Base-by-base conservation (phyloP, 2,888 invertebrate species). In the Conops quadrifasciatus region DNA sequence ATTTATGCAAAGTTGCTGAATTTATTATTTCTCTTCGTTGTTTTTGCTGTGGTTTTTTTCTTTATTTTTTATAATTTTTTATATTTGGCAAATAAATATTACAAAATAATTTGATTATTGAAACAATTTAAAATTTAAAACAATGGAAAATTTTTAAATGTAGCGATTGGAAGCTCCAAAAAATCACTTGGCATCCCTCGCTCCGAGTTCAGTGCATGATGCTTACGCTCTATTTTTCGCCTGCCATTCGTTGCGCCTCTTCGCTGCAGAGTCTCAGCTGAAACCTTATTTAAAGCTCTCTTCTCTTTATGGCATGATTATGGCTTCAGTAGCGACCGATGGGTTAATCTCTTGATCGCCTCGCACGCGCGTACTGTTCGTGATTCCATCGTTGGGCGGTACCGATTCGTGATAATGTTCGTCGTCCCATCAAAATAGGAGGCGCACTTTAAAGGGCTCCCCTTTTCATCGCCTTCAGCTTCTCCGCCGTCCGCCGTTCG, bases 331-430 rank as follows among this genome's bases (percentile, higher is more conserved):
- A 53, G 53, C 53, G 24, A 24, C 4, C 58, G 58, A 28, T 28
- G 26, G 58, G 16, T 24, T 58, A 58, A 58, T 58, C 58, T 58
- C 24, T 28, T 58, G 58, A 58, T 58, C 58, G 58, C 28, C 26
- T 7, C 15, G 28, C 58, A 58, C 58, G 58, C 58, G 58, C 58
- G 24, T 53, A 21, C 53, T 53, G 53, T 19, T 53, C 53, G 53
- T 53, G 53, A 24, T 26, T 28, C 28, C 26, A 26, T 58, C 28
- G 58, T 26, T 58, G 58, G 58, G 58, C 26, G 58, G 58, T 24
- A 15, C 28, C 28, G 2, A 16, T 58, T 26, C 58, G 58, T 58
- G 58, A 24, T 28, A 58, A 58, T 58, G 28, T 28, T 28, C 24
- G 36, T 36, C 36, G 36, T 9, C 24, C 58, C 49, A 15, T 49